Evolutionary conservation across 2,113 vertebrate genomes (phyloP).

Genomic region (Tragulus kanchil): DNA sequence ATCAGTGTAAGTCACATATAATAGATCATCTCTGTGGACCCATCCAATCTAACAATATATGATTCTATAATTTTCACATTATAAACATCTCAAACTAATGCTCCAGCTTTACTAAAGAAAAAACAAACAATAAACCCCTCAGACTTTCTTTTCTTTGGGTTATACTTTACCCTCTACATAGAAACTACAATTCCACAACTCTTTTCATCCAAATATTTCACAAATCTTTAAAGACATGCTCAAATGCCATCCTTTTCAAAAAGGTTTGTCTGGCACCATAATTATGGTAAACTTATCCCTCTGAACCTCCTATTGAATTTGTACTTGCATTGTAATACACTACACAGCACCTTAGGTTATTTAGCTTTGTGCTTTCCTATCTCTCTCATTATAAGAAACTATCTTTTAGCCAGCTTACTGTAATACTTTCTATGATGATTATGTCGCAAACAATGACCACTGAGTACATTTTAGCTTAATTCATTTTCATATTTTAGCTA

Average conservation of each 20-base stretch:
- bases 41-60: neutral
- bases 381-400: neutral
- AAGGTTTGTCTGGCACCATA: neutral
- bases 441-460: neutral
- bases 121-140: neutral
- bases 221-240: neutral
- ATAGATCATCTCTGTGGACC: neutral
- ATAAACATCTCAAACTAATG: neutral
- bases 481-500: conserved; percentile 4
- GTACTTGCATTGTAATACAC: neutral
- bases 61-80: neutral
- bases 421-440: neutral
- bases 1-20: neutral
- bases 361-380: neutral
- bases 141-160: neutral
- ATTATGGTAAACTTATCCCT: neutral
- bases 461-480: neutral
- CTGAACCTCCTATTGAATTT: neutral
- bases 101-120: neutral
- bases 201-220: neutral
- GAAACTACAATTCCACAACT: neutral
- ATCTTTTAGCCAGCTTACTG: neutral
- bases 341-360: neutral
- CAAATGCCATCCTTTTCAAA: neutral
- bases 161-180: neutral